A percentile compares a stretch with the other conserved stretches of the same genome.
These are phyloP conservation scores for Nomada ferruginata DNA, from an alignment of 2,888 invertebrate species.

Conservation along the genomic window DNA sequence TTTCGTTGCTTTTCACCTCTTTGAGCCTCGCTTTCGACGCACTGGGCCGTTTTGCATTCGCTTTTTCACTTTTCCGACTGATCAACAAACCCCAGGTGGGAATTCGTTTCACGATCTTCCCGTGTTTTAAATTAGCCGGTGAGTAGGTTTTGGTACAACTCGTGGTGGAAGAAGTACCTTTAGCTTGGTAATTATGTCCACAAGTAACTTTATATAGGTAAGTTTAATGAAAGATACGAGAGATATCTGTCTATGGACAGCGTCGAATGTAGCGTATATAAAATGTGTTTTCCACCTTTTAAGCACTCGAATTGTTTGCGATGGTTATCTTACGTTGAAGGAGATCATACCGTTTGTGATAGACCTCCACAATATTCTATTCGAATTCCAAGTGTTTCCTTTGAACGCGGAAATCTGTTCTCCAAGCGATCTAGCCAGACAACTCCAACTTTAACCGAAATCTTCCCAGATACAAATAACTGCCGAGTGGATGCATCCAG, in stretches of 20 bases:
- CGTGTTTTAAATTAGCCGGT: no score
- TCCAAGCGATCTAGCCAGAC: neutral
- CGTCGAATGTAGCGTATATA: conserved; percentile 18
- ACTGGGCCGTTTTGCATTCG: neutral
- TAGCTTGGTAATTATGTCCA: no score
- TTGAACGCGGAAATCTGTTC: neutral
- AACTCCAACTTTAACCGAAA: neutral
- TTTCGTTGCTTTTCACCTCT: neutral
- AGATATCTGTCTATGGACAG: conserved; percentile 17
- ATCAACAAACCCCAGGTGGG: neutral
- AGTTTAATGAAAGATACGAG: conserved; percentile 17
- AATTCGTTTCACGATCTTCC: no score
- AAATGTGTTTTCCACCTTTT: no score
- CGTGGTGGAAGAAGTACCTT: no score
- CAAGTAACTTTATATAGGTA: no score
- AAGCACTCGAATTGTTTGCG: no score
- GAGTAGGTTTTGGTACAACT: no score
- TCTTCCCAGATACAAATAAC: neutral
- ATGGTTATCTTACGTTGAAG: conserved; percentile 2
- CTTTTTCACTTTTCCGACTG: neutral
- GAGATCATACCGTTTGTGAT: no score
- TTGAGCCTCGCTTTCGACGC: neutral
- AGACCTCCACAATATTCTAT: no score
- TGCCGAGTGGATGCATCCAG: neutral
- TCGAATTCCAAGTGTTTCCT: neutral